Evolutionary conservation across 2,113 vertebrate genomes (phyloP).

Genomic region (Hyla sarda): DNA sequence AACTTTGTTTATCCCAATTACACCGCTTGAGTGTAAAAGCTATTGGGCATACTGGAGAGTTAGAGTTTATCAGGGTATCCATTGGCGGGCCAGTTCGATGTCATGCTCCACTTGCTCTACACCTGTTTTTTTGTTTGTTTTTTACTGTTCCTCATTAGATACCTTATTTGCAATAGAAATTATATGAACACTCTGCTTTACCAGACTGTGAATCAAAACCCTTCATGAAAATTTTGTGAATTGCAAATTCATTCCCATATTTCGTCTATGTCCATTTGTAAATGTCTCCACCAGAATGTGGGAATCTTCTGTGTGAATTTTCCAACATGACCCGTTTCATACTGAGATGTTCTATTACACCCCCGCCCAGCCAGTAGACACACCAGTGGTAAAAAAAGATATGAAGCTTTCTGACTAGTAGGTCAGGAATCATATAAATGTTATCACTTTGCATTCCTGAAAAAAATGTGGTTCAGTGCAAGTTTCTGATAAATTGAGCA

Average conservation of each 20-base stretch:
- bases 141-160: no score
- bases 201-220: no score
- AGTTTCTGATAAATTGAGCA: background rate
- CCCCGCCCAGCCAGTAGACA: background rate
- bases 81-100: no score
- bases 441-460: constrained; percentile 1
- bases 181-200: no score
- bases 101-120: no score
- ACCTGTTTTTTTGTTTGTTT: no score
- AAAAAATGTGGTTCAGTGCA: background rate
- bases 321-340: background rate
- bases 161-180: no score
- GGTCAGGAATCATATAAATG: background rate
- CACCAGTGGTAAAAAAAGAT: background rate
- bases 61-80: no score
- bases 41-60: no score
- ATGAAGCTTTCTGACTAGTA: background rate
- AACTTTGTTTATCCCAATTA: no score
- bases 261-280: background rate
- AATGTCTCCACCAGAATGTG: background rate
- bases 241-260: background rate
- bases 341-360: background rate
- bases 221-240: background rate
- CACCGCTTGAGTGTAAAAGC: no score
- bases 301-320: background rate